Percentiles rank a stretch among this genome's conserved stretches.
Evolutionary conservation across 1,140 invertebrate species (phyloP).

Genomic region (Pseudomyrmex flavicornis): DNA sequence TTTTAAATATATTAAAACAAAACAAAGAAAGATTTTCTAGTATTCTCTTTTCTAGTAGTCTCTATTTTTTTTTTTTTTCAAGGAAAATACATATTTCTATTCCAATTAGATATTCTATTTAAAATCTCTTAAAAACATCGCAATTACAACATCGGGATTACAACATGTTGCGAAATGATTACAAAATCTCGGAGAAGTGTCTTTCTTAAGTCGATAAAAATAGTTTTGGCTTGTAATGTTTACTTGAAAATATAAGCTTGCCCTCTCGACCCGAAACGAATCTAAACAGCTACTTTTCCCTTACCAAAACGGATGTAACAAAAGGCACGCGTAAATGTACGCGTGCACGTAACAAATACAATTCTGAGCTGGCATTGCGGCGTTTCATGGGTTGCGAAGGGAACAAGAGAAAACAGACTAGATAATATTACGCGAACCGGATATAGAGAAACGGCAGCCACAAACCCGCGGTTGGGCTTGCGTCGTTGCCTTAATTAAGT

Average conservation of each 20-base stretch:
- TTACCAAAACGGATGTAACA: constrained; percentile 64
- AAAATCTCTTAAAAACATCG: too few species aligned
- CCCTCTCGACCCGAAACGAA: background rate
- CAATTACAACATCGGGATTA: too few species aligned
- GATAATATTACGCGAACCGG: constrained; percentile 82
- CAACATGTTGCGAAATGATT: too few species aligned
- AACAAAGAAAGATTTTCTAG: too few species aligned
- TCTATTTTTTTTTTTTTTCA: too few species aligned
- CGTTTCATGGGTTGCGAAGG: constrained; percentile 74
- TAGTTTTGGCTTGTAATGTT: too few species aligned
- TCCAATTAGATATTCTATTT: too few species aligned
- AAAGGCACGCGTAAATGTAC: constrained; percentile 53
- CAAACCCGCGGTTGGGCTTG: constrained; percentile 83
- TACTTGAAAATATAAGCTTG: background rate
- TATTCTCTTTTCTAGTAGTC: too few species aligned
- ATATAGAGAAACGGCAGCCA: constrained; percentile 81
- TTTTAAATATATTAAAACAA: too few species aligned
- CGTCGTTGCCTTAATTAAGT: constrained; percentile 86
- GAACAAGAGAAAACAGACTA: constrained; percentile 76
- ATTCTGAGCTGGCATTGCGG: constrained; percentile 80
- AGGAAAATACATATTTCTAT: too few species aligned
- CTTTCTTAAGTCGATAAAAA: background rate
- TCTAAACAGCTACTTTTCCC: constrained; percentile 20
- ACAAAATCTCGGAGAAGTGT: background rate
- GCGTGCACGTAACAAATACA: constrained; percentile 81